Evolutionary conservation across 2,888 invertebrate species (phyloP).

Genomic region (Eumacrocentrus americanus): DNA sequence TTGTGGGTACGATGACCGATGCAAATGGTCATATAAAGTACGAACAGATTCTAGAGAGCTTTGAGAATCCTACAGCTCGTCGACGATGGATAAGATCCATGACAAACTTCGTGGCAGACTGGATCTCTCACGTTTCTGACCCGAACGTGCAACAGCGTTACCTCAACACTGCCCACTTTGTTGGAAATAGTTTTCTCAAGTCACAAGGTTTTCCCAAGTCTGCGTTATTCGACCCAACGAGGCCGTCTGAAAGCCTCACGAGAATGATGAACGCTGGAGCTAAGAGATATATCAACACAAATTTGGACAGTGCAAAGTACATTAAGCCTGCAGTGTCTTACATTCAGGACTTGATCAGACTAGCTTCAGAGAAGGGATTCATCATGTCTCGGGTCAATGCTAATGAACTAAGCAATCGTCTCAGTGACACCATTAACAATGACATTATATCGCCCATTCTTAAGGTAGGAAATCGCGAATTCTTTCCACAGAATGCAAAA

Average conservation of each 20-base stretch:
- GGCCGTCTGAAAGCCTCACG: constrained; percentile 75
- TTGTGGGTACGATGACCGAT: constrained; percentile 73
- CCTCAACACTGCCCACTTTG: constrained; percentile 70
- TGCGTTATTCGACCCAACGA: constrained; percentile 71
- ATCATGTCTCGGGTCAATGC: constrained; percentile 72
- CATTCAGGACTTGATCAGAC: constrained; percentile 71
- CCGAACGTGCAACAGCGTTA: constrained; percentile 80
- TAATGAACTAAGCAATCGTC: constrained; percentile 74
- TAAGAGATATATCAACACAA: constrained; percentile 73
- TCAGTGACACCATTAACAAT: constrained; percentile 81
- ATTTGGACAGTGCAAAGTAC: constrained; percentile 75
- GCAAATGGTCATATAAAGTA: constrained; percentile 75
- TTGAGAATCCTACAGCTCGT: constrained; percentile 81
- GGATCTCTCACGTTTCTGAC: constrained; percentile 76
- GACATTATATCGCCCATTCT: constrained; percentile 83
- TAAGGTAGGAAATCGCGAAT: constrained; percentile 49
- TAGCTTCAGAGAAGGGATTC: constrained; percentile 74
- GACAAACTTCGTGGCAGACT: constrained; percentile 76
- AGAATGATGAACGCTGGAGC: constrained; percentile 72
- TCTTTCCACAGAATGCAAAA: not conserved
- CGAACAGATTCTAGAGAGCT: constrained; percentile 74
- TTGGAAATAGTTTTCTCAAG: constrained; percentile 78
- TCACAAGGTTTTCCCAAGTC: constrained; percentile 77
- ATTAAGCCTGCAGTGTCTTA: constrained; percentile 79
- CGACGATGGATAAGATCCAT: constrained; percentile 81